A percentile compares a stretch with the other conserved stretches of the same genome.
phyloP scores from a whole-genome alignment of 2,888 invertebrate genomes.

The Sphaerophoria rueppellii region DNA sequence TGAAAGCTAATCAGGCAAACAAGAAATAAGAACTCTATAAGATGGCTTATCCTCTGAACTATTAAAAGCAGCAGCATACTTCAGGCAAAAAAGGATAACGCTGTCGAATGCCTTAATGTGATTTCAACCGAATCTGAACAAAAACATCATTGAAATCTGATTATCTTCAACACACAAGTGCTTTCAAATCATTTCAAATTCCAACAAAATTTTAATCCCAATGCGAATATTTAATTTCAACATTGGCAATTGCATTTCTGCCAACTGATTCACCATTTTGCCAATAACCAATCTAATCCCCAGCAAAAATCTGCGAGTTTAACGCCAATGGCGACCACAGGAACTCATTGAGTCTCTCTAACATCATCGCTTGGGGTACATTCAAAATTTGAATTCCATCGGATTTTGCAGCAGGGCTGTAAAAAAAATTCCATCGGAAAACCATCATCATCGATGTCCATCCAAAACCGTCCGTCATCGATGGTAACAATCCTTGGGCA shows the following conservation, averaged over 20 bases:
- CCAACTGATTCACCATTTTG: slow-evolving; percentile 1
- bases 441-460: neutral
- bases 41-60: too few species aligned
- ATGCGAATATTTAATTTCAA: slow-evolving; percentile 19
- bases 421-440: slow-evolving; percentile 18
- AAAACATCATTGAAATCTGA: too few species aligned
- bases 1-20: too few species aligned
- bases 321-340: neutral
- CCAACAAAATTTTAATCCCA: slow-evolving; percentile 17
- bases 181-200: too few species aligned
- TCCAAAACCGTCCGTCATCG: slow-evolving; percentile 2
- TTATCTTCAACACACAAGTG: too few species aligned
- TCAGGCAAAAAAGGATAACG: too few species aligned
- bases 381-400: slow-evolving; percentile 30
- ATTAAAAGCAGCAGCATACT: too few species aligned
- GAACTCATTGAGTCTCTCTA: neutral
- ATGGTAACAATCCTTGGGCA: neutral
- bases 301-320: slow-evolving; percentile 34
- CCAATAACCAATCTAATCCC: slow-evolving; percentile 38
- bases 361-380: slow-evolving; percentile 12
- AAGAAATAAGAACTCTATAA: too few species aligned
- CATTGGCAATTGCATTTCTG: slow-evolving; percentile 4
- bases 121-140: too few species aligned
- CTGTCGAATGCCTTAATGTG: too few species aligned
- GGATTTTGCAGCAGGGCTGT: slow-evolving; percentile 2